Evolutionary conservation across 2,113 vertebrate genomes (phyloP).

Genomic region (Cyphomyrus plagiostoma): DNA sequence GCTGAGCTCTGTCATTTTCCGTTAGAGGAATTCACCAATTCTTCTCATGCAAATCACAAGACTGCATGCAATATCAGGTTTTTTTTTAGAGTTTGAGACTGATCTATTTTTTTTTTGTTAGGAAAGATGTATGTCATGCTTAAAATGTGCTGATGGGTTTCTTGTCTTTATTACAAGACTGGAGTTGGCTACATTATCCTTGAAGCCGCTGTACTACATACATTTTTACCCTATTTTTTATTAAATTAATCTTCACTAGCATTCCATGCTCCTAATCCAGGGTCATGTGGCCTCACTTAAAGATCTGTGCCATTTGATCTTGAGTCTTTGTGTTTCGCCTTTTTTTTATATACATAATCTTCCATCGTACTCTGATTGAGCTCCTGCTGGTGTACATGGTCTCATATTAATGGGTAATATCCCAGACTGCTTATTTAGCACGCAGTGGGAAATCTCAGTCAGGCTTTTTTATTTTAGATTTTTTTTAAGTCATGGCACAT

Average conservation of each 20-base stretch:
- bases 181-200: background rate
- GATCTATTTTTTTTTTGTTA: background rate
- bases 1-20: background rate
- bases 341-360: background rate
- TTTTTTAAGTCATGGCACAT: background rate
- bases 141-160: background rate
- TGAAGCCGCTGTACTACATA: background rate
- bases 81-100: background rate
- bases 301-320: conserved; percentile 41
- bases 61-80: background rate
- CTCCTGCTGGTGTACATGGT: background rate
- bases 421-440: background rate
- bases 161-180: background rate
- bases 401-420: background rate
- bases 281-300: conserved; percentile 53
- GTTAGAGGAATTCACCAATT: background rate
- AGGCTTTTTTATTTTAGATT: background rate
- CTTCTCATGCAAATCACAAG: background rate
- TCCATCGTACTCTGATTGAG: conserved; percentile 8
- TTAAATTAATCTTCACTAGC: conserved; percentile 17
- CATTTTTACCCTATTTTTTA: background rate
- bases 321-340: conserved; percentile 28
- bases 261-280: conserved; percentile 48
- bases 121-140: background rate
- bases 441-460: background rate